phyloP scores from a whole-genome alignment of 2,797 vertebrate species.

The Diglossa cyanea region DNA sequence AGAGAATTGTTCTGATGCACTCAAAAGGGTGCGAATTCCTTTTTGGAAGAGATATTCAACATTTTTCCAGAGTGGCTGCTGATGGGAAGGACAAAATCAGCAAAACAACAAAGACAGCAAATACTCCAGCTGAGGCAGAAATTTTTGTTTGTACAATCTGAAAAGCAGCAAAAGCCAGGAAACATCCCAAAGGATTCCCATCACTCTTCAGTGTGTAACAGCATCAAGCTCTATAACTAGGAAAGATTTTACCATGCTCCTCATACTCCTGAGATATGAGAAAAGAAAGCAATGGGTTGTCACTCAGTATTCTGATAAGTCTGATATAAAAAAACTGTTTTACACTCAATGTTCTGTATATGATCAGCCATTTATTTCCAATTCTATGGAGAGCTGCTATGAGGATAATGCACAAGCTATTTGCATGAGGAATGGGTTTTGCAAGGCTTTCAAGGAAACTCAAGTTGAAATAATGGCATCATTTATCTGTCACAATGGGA shows the following conservation, averaged over 20 bases:
- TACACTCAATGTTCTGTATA: neutral
- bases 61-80: neutral
- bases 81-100: conserved; percentile 14
- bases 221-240: neutral
- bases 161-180: neutral
- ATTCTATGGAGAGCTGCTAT: neutral
- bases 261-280: neutral
- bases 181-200: neutral
- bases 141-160: conserved; percentile 18
- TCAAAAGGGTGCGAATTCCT: conserved; percentile 17
- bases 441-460: neutral
- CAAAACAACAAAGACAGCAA: neutral
- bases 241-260: neutral
- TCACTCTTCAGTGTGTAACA: neutral
- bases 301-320: neutral
- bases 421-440: neutral
- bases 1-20: conserved; percentile 13
- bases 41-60: neutral
- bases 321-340: neutral
- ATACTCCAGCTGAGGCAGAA: neutral
- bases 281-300: conserved; percentile 2
- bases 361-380: neutral
- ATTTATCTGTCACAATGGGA: neutral
- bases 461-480: neutral
- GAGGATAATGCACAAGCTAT: neutral